These are phyloP conservation scores for Isurus oxyrinchus DNA, from an alignment of 2,113 vertebrate genomes.

Conservation along the genomic window DNA sequence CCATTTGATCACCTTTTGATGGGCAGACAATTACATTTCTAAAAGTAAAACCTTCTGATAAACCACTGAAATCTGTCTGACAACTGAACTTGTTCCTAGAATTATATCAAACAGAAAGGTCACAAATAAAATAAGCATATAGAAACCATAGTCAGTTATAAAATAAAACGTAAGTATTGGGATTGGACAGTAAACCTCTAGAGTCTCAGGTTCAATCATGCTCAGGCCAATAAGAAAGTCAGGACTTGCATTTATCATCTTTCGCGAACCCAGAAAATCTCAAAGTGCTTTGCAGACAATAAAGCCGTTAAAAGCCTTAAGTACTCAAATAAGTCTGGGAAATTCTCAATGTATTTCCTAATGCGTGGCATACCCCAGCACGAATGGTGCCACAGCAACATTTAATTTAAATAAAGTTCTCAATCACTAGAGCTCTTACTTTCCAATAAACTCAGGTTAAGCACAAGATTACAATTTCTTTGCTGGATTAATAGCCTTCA, in stretches of 20 bases:
- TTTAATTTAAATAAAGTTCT: neutral
- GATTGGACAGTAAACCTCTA: neutral
- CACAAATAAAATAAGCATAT: neutral
- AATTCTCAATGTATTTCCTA: neutral
- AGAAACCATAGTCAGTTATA: neutral
- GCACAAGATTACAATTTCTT: neutral
- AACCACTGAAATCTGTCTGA: neutral
- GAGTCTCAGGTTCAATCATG: neutral
- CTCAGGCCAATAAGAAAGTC: neutral
- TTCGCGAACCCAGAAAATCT: too few species aligned
- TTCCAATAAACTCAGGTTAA: neutral
- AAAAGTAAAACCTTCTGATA: neutral
- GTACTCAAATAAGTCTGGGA: neutral
- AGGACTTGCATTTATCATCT: neutral
- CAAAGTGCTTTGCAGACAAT: neutral
- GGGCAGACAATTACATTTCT: neutral
- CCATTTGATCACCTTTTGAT: neutral
- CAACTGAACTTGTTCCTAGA: neutral
- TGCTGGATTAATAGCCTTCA: neutral
- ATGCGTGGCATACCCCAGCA: neutral
- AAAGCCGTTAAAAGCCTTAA: neutral
- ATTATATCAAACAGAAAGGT: neutral
- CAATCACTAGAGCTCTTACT: neutral
- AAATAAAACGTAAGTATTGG: neutral
- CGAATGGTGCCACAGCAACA: too few species aligned